Percentiles rank a stretch among this genome's conserved stretches.
Conservation (phyloP, 2,797 vertebrate genomes). For the Betta splendens region DNA sequence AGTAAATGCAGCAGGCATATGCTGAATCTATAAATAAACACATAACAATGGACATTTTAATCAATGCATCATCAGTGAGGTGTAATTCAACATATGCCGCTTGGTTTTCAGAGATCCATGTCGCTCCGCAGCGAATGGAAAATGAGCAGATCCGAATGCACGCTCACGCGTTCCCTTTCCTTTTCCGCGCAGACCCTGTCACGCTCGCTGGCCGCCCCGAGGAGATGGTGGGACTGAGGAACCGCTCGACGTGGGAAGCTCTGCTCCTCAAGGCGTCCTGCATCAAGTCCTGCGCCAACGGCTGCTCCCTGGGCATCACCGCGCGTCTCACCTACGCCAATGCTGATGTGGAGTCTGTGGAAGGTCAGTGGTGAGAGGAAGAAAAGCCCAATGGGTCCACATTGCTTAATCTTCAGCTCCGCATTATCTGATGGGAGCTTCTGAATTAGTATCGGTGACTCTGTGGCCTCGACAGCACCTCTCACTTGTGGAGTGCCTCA, state of each 20-base stretch:
- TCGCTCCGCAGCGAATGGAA: conserved; percentile 39
- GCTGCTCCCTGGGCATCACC: conserved; percentile 89
- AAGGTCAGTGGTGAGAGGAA: conserved; percentile 81
- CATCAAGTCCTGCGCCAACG: conserved; percentile 92
- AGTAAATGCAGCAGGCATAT: conserved; percentile 8
- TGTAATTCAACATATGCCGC: not conserved
- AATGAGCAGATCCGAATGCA: conserved; percentile 58
- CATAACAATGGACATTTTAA: conserved; percentile 8
- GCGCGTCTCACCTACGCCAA: conserved; percentile 91
- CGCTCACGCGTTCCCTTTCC: conserved; percentile 39
- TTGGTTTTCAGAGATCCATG: conserved; percentile 19
- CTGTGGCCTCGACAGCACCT: no score
- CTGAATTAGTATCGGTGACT: no score
- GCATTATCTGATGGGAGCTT: no score
- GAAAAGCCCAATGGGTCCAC: no score
- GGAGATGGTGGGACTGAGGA: conserved; percentile 92
- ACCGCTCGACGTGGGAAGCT: conserved; percentile 89
- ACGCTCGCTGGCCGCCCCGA: conserved; percentile 11
- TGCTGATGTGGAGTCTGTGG: conserved; percentile 85
- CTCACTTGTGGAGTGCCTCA: no score
- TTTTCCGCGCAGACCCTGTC: no score
- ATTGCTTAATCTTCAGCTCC: no score
- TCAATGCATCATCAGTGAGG: conserved; percentile 5
- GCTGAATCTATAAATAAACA: conserved; percentile 7
- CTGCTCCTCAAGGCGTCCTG: conserved; percentile 90